Evolutionary conservation across 2,113 vertebrate genomes (phyloP), one percentile per base, ranked within the genome.

Genomic region (Aleadryas rufinucha): DNA sequence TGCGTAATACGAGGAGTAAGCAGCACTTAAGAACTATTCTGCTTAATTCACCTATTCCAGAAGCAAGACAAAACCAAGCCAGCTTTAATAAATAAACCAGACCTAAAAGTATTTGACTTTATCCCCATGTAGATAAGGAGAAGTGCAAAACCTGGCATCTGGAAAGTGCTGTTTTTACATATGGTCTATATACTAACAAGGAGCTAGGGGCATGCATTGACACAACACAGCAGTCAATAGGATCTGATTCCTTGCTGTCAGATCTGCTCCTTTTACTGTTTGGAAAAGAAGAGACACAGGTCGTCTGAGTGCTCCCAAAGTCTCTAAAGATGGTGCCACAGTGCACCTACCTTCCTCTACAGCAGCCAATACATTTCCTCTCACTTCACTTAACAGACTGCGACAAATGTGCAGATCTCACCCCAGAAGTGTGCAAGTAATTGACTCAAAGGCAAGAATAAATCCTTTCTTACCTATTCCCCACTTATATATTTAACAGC

Each of bases 361-460:
- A 69, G 60, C 63, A 90, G 77, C 44, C 70, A 95, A 74, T 33
- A 37, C 33, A 47, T 75, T 70, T 77, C 66, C 70, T 76, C 42
- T 85, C 54, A 54, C 49, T 86, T 90, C 57, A 27, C 41, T 96
- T 90, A 89, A 90, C 70, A 66, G 78, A 77, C 52, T 79, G 41
- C 49, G 81, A 87, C 10, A 60, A 93, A 86, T 45, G 54, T 17
- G 68, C 56, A 65, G 70, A 35, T 70, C 41, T 80, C 53, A 72
- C 69, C 37, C 44, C 68, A 94, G 69, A 93, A 86, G 23, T 13
- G n/a, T 72, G 54, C 63, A 84, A 86, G 85, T 64, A 89, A 95
- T 87, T 93, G 89, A 95, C 64, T 70, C 64, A 70, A 63, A 97
- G 50, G 72, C 54, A 86, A 83, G 84, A 95, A 64, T 35, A 65